Conservation (phyloP, 2,113 vertebrate genomes). For the Prionailurus bengalensis region DNA sequence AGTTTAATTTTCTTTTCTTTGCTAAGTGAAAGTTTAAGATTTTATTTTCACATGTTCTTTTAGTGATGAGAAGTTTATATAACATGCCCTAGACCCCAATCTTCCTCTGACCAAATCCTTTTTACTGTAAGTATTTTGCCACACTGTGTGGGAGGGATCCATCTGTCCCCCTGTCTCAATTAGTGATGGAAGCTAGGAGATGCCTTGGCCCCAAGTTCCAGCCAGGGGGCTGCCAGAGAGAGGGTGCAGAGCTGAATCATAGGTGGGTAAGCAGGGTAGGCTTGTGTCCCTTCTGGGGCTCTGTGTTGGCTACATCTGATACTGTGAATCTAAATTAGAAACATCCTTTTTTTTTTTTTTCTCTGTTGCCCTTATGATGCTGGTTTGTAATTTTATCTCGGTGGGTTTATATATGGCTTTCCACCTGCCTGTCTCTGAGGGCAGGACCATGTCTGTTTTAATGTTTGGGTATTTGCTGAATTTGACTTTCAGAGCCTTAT, state of each 20-base stretch:
- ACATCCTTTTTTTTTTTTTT: not conserved
- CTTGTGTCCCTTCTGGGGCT: not conserved
- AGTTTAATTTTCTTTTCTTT: not conserved
- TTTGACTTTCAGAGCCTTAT: not conserved
- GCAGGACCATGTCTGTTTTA: not conserved
- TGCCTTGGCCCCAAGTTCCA: not conserved
- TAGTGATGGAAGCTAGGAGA: not conserved
- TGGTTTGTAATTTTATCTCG: not conserved
- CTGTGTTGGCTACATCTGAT: no score
- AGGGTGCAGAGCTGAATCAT: not conserved
- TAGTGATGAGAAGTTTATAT: not conserved
- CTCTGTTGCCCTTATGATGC: not conserved
- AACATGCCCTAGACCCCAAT: no score
- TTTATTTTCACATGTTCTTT: not conserved
- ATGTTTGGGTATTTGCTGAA: not conserved
- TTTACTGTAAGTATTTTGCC: not conserved
- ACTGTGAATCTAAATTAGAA: not conserved
- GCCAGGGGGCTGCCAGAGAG: not conserved
- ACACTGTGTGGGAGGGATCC: not conserved
- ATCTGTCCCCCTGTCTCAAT: not conserved
- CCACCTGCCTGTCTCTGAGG: not conserved
- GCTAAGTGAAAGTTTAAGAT: not conserved
- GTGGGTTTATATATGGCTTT: not conserved
- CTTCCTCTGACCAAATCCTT: not conserved
- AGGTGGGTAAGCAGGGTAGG: not conserved